Conservation (phyloP, 2,113 vertebrate species). For the Nerophis ophidion region DNA sequence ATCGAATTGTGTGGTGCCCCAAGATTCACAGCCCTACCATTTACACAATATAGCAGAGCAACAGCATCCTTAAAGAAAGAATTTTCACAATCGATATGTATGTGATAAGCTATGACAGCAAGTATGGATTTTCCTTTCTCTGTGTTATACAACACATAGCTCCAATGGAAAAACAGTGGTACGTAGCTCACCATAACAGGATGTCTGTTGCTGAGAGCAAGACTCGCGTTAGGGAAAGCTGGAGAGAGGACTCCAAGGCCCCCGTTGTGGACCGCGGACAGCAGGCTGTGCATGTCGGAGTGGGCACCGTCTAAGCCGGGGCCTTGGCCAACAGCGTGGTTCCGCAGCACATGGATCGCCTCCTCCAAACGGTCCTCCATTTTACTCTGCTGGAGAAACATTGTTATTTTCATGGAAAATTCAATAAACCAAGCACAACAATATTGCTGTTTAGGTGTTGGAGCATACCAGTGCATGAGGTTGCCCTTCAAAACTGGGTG, state of each 20-base stretch:
- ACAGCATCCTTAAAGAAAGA: neutral
- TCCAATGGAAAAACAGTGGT: slow-evolving; percentile 5
- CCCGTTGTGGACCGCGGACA: slow-evolving; percentile 76
- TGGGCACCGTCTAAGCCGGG: slow-evolving; percentile 71
- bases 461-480: slow-evolving; percentile 85
- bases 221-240: slow-evolving; percentile 76
- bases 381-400: slow-evolving; percentile 81
- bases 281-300: slow-evolving; percentile 81
- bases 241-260: slow-evolving; percentile 77
- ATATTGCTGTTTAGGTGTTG: neutral
- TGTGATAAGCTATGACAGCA: neutral
- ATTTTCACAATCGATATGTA: neutral
- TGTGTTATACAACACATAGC: neutral
- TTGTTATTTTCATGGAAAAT: neutral
- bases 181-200: slow-evolving; percentile 77
- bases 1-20: too few relatives aligned
- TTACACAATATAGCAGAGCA: neutral
- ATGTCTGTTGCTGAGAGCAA: slow-evolving; percentile 83
- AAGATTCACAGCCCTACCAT: neutral
- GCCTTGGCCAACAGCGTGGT: slow-evolving; percentile 86
- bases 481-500: slow-evolving; percentile 88
- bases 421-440: neutral
- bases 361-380: slow-evolving; percentile 97
- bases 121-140: neutral
- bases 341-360: slow-evolving; percentile 94